These are phyloP conservation scores for Enteromius argenteus DNA, from an alignment of 2,797 vertebrate genomes.

Conservation along the genomic window DNA sequence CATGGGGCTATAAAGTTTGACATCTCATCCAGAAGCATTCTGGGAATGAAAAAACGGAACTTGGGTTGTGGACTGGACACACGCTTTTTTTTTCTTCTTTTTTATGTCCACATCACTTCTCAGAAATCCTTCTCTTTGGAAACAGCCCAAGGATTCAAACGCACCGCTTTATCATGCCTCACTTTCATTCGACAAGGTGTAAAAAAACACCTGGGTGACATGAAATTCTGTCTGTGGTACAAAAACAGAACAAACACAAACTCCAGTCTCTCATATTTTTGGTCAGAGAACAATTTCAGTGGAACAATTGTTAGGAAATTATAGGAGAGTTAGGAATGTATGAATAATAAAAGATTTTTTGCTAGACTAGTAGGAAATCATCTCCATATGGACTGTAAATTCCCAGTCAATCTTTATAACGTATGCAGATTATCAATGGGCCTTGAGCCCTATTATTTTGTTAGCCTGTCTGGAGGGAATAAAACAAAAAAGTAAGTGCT, in stretches of 20 bases:
- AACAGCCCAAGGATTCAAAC: constrained; percentile 28
- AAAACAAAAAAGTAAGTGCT: background rate
- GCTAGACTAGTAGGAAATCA: constrained; percentile 51
- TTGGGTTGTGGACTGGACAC: constrained; percentile 38
- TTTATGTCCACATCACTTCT: constrained; percentile 52
- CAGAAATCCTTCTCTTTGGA: constrained; percentile 54
- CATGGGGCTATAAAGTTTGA: constrained; percentile 56
- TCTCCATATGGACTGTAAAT: constrained; percentile 55
- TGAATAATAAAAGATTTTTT: constrained; percentile 37
- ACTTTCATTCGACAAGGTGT: constrained; percentile 35
- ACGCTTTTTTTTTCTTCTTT: constrained; percentile 1
- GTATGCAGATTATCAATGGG: constrained; percentile 46
- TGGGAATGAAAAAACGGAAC: constrained; percentile 59
- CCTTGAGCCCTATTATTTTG: constrained; percentile 40
- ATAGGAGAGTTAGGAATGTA: constrained; percentile 36
- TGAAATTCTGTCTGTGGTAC: constrained; percentile 18
- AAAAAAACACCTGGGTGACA: constrained; percentile 33
- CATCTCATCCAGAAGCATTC: constrained; percentile 58
- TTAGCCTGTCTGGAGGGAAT: constrained; percentile 25
- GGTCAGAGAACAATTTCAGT: constrained; percentile 15
- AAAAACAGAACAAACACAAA: constrained; percentile 28
- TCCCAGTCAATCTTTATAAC: constrained; percentile 39
- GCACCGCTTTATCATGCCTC: constrained; percentile 38
- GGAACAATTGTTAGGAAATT: constrained; percentile 40
- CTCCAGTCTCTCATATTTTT: constrained; percentile 24